Base-by-base conservation (phyloP, 2,888 invertebrate species). In the Agrochola circellaris region DNA sequence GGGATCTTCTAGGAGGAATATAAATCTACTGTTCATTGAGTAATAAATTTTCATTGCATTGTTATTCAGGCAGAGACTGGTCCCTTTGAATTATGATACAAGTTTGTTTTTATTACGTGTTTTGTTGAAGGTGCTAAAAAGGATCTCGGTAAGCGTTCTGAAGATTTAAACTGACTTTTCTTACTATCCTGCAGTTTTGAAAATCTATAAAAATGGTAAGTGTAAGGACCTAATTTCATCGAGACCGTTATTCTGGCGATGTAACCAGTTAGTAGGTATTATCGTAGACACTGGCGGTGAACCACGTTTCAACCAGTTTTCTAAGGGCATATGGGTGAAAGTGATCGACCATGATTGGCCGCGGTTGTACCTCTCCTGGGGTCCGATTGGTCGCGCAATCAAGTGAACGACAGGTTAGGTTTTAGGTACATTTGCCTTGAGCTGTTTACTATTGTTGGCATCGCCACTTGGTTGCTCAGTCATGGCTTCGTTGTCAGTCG, bases 11-110 rank as follows among this genome's bases (percentile, higher is more conserved):
- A 83, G 81, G 82, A 89, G 88, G 89, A 90, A 91, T 91, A 92
- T 90, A 89, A 91, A 92, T 91, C 90, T 85, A 84, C 87, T 87
- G 89, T 89, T 92, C 90, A 91, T 92, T 90, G 88, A 89, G 90
- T 89, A 91, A 92, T 92, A 93, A 92, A 94, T 93, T 93, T 93
- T 90, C 83, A 86, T 89, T 86, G 85, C 90, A 92, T 94, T 93
- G 90, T 92, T 93, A 93, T 93, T 94, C 92, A 90, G 82, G 84
- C 88, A 80, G 89, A 86, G 89, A 90, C 88, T 86, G 80, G 88
- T 86, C 88, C 84, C 65, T 88, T 87, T 92, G 91, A 93, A 91
- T 92, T 90, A 93, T 92, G 90, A 90, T 85, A 89, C 87, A 93
- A 93, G 90, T 93, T 93, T 91, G 90, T 92, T 92, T 92, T 91